phyloP scores from a whole-genome alignment of 2,113 vertebrate genomes.

The Ariopsis seemanni region DNA sequence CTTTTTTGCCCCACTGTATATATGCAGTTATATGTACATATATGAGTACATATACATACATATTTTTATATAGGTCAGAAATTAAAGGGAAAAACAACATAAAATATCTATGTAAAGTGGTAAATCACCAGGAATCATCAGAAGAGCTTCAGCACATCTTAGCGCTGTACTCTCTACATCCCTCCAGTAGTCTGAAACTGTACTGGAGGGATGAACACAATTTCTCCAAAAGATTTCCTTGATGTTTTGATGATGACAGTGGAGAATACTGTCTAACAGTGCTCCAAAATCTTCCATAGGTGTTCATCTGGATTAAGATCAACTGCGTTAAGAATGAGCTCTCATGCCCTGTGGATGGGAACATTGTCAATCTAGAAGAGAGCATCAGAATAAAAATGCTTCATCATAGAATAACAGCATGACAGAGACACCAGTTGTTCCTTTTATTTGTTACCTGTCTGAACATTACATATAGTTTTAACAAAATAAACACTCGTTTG shows the following conservation, averaged over 20 bases:
- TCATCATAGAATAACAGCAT: not conserved
- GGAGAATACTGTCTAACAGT: not conserved
- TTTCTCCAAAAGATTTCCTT: not conserved
- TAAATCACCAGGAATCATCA: not conserved
- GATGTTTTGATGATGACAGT: not conserved
- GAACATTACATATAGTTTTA: conserved; percentile 26
- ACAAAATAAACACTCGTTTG: conserved; percentile 43
- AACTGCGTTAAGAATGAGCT: not conserved
- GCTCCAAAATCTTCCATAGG: not conserved
- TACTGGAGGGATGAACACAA: not conserved
- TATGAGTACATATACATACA: not conserved
- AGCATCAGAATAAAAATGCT: not conserved
- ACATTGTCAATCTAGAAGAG: not conserved
- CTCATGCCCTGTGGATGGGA: no score
- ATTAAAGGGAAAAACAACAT: not conserved
- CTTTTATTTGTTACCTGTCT: not conserved
- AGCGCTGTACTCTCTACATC: not conserved
- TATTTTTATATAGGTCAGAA: not conserved
- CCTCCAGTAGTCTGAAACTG: not conserved
- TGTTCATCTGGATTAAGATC: not conserved
- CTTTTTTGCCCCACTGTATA: no score
- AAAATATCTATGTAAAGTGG: not conserved
- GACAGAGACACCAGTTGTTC: not conserved
- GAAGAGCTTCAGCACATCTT: not conserved
- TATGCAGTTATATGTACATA: not conserved